A percentile compares a stretch with the other conserved stretches of the same genome.
phyloP scores from a whole-genome alignment of 1,140 invertebrate genomes.

The Notospermus geniculatus region DNA sequence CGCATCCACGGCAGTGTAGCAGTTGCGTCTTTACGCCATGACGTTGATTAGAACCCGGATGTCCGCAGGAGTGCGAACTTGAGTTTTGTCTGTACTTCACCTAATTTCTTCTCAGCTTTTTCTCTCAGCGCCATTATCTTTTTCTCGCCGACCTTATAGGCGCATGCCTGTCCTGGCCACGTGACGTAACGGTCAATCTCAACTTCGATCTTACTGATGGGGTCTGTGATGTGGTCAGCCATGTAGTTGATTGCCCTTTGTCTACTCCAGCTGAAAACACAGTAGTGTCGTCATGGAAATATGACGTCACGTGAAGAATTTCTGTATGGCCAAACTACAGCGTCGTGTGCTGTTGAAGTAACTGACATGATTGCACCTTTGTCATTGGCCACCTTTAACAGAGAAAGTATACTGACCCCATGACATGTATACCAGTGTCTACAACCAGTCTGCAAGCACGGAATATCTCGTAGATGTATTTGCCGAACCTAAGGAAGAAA shows the following conservation, averaged over 20 bases:
- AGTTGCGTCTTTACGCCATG: too few species aligned
- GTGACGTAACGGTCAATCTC: constrained; percentile 58
- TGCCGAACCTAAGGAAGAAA: constrained; percentile 40
- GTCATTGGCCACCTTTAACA: too few species aligned
- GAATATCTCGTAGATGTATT: constrained; percentile 50
- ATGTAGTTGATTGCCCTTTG: constrained; percentile 55
- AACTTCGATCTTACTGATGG: constrained; percentile 29
- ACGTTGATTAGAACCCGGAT: too few species aligned
- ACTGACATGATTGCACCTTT: too few species aligned
- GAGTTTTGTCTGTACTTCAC: too few species aligned
- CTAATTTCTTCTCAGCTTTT: constrained; percentile 47
- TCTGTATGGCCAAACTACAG: too few species aligned
- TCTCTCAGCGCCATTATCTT: constrained; percentile 55
- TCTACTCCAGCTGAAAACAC: constrained; percentile 49
- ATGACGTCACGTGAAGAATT: background rate
- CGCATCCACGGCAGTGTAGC: background rate
- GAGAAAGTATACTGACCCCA: constrained; percentile 37
- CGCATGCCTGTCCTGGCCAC: constrained; percentile 58
- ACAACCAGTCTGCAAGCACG: constrained; percentile 55
- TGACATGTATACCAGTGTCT: constrained; percentile 57
- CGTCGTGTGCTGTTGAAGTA: too few species aligned
- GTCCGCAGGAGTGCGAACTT: background rate
- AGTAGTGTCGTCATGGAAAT: background rate
- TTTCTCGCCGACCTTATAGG: constrained; percentile 59
- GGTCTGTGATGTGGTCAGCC: constrained; percentile 44